A percentile compares a stretch with the other conserved stretches of the same genome.
Evolutionary conservation across 2,888 invertebrate genomes (phyloP).

Genomic region (Cerastoderma edule): DNA sequence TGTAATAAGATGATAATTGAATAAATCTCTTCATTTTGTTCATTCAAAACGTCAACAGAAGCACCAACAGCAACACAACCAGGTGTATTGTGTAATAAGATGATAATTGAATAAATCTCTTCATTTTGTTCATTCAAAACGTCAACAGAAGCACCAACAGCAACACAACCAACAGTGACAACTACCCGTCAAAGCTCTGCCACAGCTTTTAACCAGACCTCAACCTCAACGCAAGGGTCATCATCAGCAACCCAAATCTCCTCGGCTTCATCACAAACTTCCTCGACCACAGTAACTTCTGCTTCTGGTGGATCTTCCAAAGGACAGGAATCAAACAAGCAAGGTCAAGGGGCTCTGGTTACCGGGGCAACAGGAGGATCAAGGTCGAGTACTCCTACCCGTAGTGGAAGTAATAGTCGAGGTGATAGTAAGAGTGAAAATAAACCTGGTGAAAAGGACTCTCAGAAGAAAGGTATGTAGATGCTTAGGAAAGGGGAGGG

Average conservation of each 20-base stretch:
- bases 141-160: not conserved
- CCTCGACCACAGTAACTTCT: not conserved
- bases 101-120: no score
- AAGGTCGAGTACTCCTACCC: not conserved
- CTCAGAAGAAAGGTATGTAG: not conserved
- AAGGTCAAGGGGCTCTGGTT: not conserved
- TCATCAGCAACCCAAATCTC: no score
- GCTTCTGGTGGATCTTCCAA: not conserved
- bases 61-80: not conserved
- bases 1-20: no score
- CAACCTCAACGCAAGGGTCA: no score
- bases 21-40: no score
- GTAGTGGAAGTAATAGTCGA: not conserved
- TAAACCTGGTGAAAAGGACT: not conserved
- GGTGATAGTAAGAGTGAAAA: conserved; percentile 1
- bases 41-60: no score
- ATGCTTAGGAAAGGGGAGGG: no score
- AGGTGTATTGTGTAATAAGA: no score
- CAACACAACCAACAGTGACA: not conserved
- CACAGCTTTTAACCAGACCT: no score
- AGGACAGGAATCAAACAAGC: not conserved
- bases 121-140: no score
- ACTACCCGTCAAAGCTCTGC: no score
- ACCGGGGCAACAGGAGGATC: not conserved
- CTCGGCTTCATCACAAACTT: not conserved